Evolutionary conservation across 2,888 invertebrate species (phyloP), one percentile per base, ranked within the genome.

Genomic region (Caenorhabditis doughertyi): DNA sequence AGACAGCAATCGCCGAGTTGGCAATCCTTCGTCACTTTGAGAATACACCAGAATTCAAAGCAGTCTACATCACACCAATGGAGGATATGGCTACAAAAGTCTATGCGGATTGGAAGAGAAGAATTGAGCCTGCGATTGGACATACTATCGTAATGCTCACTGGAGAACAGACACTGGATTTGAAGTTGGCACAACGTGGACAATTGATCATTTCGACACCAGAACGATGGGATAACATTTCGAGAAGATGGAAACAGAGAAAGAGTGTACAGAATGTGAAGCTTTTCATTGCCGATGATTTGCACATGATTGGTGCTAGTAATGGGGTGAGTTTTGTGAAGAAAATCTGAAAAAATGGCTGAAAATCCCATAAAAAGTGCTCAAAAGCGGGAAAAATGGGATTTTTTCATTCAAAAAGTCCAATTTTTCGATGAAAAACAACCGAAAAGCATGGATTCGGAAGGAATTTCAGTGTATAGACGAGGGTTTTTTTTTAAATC

Each of bases 231-330:
- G 99, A 99, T 92, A 96, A 99, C 3, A 93, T 99, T 2, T 99
- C 99, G 0, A 94, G 99, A 72, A 94, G 99, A 84, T 99, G 99
- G 99, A 99, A 99, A 90, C 98, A 99, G 91, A 94, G 99, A 39
- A 98, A 98, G 93, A 97, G 97, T 92, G 98, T 99, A 0, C 98
- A 98, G 91, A 97, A 96, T 91, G 95, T 99, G 9, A 96, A 97
- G 81, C 94, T 99, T 18, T 97, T 99, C 92, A 96, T 99, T 81
- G 96, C 97, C 21, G 99, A 99, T 92, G 98, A 99, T 88, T 93
- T 99, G 27, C 98, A 99, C 91, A 92, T 94, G 90, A 93, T 94
- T 86, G 93, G 93, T 53, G 93, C 93, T 76, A 92, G 92, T 72
- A 92, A 93, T 74, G 94, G 94, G 86, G 93, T 93, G 85, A 86